phyloP scores from a whole-genome alignment of 2,888 invertebrate genomes.

The Agrilus mali region DNA sequence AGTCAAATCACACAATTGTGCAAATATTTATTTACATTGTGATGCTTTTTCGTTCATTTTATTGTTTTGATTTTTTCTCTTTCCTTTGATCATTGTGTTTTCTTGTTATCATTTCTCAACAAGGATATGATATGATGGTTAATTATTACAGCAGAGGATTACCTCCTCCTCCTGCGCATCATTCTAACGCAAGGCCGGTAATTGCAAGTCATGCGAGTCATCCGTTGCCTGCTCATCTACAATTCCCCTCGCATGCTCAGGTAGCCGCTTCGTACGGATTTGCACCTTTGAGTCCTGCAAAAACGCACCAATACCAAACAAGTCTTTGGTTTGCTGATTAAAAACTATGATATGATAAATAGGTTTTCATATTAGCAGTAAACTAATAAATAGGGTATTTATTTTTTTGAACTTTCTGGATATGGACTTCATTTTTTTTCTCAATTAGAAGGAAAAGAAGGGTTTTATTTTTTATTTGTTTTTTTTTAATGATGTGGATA shows the following conservation, averaged over 20 bases:
- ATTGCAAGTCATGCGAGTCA: constrained; percentile 56
- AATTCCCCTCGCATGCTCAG: constrained; percentile 56
- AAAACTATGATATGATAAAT: constrained; percentile 9
- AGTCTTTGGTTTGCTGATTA: constrained; percentile 70
- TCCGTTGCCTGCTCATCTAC: constrained; percentile 72
- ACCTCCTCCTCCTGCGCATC: constrained; percentile 71
- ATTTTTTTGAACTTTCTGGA: too few relatives aligned
- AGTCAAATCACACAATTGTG: constrained; percentile 14
- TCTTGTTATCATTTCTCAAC: background rate
- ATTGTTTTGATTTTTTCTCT: too few relatives aligned
- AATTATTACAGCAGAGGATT: constrained; percentile 43
- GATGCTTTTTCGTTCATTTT: too few relatives aligned
- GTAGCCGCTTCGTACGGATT: constrained; percentile 48
- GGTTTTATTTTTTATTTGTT: too few relatives aligned
- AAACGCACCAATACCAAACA: constrained; percentile 54
- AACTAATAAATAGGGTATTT: constrained; percentile 12
- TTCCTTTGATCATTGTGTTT: too few relatives aligned
- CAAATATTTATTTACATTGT: too few relatives aligned
- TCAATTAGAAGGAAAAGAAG: too few relatives aligned
- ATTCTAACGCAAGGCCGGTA: constrained; percentile 57
- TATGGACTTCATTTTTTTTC: too few relatives aligned
- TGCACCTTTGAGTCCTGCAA: constrained; percentile 58
- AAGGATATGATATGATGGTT: background rate
- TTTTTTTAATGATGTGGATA: too few relatives aligned
- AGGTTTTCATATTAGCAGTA: constrained; percentile 24